These are phyloP conservation scores for Cheilosia vulpina DNA, from an alignment of 2,888 invertebrate genomes.

Conservation along the genomic window DNA sequence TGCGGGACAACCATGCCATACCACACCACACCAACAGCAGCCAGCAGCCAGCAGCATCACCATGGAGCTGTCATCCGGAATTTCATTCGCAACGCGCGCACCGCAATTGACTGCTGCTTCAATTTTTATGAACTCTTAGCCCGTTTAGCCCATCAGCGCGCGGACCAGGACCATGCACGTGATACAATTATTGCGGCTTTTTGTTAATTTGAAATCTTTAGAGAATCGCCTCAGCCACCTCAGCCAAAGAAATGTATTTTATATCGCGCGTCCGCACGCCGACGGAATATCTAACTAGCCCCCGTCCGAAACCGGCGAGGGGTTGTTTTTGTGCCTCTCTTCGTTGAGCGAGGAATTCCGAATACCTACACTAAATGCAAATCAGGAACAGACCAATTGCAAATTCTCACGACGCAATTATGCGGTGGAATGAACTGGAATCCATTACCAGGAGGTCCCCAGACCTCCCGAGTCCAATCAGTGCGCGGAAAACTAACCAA, in stretches of 20 bases:
- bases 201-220: constrained; percentile 79
- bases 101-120: constrained; percentile 68
- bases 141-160: constrained; percentile 25
- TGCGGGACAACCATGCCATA: constrained; percentile 53
- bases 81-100: constrained; percentile 68
- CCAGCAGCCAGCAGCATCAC: constrained; percentile 35
- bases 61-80: constrained; percentile 68
- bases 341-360: constrained; percentile 23
- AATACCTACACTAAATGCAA: constrained; percentile 50
- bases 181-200: constrained; percentile 82
- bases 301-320: neutral
- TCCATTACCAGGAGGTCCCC: constrained; percentile 43
- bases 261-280: constrained; percentile 66
- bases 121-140: constrained; percentile 72
- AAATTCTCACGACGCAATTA: constrained; percentile 73
- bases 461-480: constrained; percentile 73
- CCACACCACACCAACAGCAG: constrained; percentile 34
- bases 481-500: constrained; percentile 63
- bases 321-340: constrained; percentile 34
- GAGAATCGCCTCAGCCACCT: constrained; percentile 55
- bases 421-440: constrained; percentile 64
- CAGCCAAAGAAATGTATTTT: constrained; percentile 56
- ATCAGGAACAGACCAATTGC: constrained; percentile 62
- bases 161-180: constrained; percentile 77
- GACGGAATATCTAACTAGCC: constrained; percentile 65